These are phyloP conservation scores for Eospalax fontanierii DNA, from an alignment of 2,797 vertebrate species.

Conservation along the genomic window DNA sequence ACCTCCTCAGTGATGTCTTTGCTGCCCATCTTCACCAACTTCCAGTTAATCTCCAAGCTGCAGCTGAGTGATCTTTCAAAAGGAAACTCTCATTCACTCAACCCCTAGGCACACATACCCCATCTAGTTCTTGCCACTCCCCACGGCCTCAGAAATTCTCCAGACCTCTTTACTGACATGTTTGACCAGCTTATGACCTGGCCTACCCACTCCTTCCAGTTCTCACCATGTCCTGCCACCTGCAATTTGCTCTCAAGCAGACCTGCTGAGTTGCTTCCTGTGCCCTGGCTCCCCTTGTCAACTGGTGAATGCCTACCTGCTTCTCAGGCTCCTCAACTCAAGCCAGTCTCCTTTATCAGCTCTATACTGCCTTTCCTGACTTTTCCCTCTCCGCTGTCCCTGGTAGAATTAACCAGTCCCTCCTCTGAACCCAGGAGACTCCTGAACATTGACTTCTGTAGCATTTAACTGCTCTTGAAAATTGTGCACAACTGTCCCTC, in stretches of 20 bases:
- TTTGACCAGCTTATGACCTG: not conserved
- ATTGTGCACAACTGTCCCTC: slow-evolving; percentile 6
- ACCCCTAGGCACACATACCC: not conserved
- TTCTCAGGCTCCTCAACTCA: slow-evolving; percentile 32
- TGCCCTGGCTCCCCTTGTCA: slow-evolving; percentile 36
- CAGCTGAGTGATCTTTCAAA: not conserved
- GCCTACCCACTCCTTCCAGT: not conserved
- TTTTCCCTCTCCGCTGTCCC: not conserved
- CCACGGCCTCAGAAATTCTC: not conserved
- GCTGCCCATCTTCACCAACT: not conserved
- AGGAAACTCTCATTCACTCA: not conserved
- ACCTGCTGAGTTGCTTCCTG: not conserved
- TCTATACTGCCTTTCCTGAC: not conserved
- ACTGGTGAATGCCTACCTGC: not conserved
- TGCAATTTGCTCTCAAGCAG: not conserved
- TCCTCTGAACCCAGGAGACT: not conserved
- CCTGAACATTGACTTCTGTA: not conserved
- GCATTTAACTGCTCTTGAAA: slow-evolving; percentile 15
- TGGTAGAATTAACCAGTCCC: not conserved
- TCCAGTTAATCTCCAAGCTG: not conserved
- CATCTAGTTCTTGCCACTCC: not conserved
- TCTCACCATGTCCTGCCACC: not conserved
- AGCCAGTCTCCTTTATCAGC: not conserved
- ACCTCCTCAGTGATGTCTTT: not conserved
- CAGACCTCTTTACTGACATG: not conserved